These are phyloP conservation scores for Keiferia lycopersicella DNA, from an alignment of 2,888 invertebrate genomes.

Conservation along the genomic window DNA sequence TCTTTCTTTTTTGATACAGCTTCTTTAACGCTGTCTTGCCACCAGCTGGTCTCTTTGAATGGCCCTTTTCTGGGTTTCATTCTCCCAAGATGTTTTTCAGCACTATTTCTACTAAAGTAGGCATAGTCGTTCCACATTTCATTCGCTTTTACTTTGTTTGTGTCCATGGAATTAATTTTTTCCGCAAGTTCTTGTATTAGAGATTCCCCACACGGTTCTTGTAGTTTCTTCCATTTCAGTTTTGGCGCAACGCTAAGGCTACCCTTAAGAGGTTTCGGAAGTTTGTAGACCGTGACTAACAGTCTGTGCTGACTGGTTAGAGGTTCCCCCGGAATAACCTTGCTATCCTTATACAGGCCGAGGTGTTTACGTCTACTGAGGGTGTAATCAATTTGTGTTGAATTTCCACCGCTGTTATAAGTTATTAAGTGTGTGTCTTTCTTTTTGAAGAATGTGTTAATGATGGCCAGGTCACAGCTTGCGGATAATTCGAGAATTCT, in stretches of 20 bases:
- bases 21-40: slow-evolving; percentile 25
- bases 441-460: slow-evolving; percentile 8
- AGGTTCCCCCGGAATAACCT: slow-evolving; percentile 6
- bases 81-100: slow-evolving; percentile 19
- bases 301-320: slow-evolving; percentile 27
- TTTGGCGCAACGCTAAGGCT: background rate
- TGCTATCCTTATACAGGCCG: background rate
- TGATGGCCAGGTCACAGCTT: background rate
- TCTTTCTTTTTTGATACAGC: slow-evolving; percentile 26
- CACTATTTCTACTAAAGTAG: slow-evolving; percentile 6
- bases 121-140: slow-evolving; percentile 20
- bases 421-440: background rate
- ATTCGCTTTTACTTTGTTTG: slow-evolving; percentile 21
- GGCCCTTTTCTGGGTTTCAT: slow-evolving; percentile 12
- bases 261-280: background rate
- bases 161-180: slow-evolving; percentile 11
- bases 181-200: slow-evolving; percentile 1
- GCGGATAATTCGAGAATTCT: background rate
- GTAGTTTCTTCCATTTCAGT: background rate
- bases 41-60: slow-evolving; percentile 29
- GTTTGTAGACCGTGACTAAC: slow-evolving; percentile 23
- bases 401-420: background rate
- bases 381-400: background rate
- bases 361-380: background rate
- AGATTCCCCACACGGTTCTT: background rate